A percentile compares a stretch with the other conserved stretches of the same genome.
Conservation (phyloP, 1,140 invertebrate genomes). For the Melitaea cinxia region DNA sequence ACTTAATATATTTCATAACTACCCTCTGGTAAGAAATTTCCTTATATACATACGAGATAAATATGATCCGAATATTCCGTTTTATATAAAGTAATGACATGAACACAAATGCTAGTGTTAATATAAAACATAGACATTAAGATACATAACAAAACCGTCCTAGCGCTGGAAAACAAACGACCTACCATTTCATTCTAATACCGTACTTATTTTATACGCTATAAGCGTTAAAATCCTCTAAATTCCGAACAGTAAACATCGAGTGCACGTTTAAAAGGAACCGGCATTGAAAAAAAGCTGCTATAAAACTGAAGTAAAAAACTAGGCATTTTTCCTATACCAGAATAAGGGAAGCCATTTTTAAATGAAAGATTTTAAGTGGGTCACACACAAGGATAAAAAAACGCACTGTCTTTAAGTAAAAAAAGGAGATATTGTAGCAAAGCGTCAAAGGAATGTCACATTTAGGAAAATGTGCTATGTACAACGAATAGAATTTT, state of each 20-base stretch:
- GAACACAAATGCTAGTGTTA: not conserved
- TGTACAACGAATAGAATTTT: too few relatives aligned
- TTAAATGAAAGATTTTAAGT: constrained; percentile 13
- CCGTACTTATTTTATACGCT: not conserved
- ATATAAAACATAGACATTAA: not conserved
- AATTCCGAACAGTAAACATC: not conserved
- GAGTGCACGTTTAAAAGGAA: constrained; percentile 2
- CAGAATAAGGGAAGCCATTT: constrained; percentile 7
- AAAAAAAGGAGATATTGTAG: not conserved
- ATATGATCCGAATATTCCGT: too few relatives aligned
- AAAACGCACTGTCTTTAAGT: not conserved
- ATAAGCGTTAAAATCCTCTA: not conserved
- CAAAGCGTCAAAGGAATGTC: not conserved
- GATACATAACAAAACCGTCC: constrained; percentile 1
- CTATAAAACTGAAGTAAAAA: constrained; percentile 15
- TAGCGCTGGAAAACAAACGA: not conserved
- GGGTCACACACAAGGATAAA: not conserved
- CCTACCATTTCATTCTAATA: not conserved
- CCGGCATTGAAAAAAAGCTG: constrained; percentile 9
- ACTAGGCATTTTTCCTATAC: constrained; percentile 4
- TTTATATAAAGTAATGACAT: not conserved
- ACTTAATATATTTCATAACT: too few relatives aligned
- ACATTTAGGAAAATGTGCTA: too few relatives aligned
- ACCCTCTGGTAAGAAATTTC: too few relatives aligned
- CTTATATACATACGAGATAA: too few relatives aligned